Evolutionary conservation across 64 coral and sea anemone genomes (phyloP).

Genomic region (Acropora yongei): DNA sequence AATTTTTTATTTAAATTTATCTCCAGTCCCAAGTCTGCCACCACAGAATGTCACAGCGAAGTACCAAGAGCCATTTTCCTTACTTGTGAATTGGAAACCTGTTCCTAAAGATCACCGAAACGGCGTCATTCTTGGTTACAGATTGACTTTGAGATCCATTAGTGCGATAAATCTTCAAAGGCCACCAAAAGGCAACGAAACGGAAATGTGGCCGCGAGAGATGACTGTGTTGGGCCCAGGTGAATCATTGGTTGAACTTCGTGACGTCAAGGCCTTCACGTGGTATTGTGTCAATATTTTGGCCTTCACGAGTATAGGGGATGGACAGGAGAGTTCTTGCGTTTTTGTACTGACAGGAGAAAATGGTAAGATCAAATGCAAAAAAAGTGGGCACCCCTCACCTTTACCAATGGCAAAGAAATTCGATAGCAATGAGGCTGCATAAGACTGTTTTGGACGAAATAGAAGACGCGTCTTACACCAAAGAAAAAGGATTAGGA

Average conservation of each 20-base stretch:
- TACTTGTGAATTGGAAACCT: constrained; percentile 40
- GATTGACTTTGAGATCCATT: background rate
- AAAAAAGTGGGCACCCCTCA: too few species aligned
- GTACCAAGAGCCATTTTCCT: background rate
- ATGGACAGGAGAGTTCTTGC: constrained; percentile 3
- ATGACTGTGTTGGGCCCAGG: background rate
- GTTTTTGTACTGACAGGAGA: constrained; percentile 27
- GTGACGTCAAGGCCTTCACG: constrained; percentile 24
- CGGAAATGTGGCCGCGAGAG: background rate
- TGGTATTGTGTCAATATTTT: constrained; percentile 49
- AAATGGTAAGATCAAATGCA: constrained; percentile 19
- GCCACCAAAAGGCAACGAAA: background rate
- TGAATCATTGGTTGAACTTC: background rate
- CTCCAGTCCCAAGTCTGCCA: constrained; percentile 34
- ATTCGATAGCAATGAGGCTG: too few species aligned
- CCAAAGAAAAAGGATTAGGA: too few species aligned
- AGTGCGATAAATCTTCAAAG: background rate
- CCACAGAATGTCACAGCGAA: constrained; percentile 37
- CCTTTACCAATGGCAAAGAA: too few species aligned
- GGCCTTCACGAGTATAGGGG: constrained; percentile 18
- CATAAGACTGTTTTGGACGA: too few species aligned
- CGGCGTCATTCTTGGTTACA: constrained; percentile 53
- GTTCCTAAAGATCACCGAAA: constrained; percentile 20
- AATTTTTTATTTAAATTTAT: background rate
- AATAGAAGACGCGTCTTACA: too few species aligned